These are phyloP conservation scores for Lasioglossum marginatum DNA, from an alignment of 2,888 invertebrate species.

Conservation along the genomic window DNA sequence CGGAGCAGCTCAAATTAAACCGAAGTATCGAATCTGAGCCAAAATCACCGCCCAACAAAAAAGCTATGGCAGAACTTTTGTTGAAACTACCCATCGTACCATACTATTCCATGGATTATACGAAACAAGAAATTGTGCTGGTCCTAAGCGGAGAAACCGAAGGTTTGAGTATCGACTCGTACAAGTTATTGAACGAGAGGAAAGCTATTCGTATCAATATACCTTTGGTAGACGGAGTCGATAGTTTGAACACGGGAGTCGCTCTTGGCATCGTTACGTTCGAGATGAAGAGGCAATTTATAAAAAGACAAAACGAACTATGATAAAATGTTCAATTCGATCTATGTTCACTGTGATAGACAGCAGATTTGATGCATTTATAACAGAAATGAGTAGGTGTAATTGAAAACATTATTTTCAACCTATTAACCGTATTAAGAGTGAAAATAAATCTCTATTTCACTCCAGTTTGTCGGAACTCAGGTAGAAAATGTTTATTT, in stretches of 20 bases:
- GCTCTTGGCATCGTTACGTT: constrained; percentile 93
- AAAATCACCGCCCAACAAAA: constrained; percentile 24
- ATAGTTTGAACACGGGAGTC: constrained; percentile 94
- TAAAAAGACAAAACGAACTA: constrained; percentile 27
- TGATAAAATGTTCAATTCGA: constrained; percentile 36
- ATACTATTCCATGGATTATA: constrained; percentile 88
- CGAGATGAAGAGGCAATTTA: constrained; percentile 91
- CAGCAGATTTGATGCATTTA: too few species aligned
- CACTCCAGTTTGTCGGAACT: neutral
- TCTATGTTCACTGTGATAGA: neutral
- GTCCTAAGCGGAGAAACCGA: constrained; percentile 96
- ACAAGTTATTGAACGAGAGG: constrained; percentile 86
- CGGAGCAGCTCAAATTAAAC: constrained; percentile 13
- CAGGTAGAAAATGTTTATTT: neutral
- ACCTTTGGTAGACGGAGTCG: constrained; percentile 90
- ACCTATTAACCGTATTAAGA: too few species aligned
- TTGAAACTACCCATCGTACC: constrained; percentile 86
- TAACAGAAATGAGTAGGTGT: too few species aligned
- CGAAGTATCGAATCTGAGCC: neutral
- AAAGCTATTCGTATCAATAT: constrained; percentile 90
- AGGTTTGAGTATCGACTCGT: constrained; percentile 92
- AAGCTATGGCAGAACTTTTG: constrained; percentile 50
- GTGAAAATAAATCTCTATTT: neutral
- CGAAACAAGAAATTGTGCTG: constrained; percentile 86
- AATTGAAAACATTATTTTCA: too few species aligned